Evolutionary conservation across 2,888 invertebrate species (phyloP).

Genomic region (Latheticus oryzae): DNA sequence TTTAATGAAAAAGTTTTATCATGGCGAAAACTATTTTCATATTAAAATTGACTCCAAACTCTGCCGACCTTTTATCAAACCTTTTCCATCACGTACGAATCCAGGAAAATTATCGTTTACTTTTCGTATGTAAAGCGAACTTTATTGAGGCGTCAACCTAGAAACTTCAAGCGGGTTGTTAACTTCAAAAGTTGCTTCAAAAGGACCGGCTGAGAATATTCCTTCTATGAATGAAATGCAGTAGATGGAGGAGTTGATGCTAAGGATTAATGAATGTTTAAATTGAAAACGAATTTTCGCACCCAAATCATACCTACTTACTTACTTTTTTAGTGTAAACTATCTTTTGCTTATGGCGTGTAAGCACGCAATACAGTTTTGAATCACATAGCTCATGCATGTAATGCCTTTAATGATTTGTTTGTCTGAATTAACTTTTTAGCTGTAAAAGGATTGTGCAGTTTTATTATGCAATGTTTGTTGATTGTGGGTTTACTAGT

Average conservation of each 20-base stretch:
- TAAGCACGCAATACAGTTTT: not conserved
- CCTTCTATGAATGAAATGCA: slow-evolving; percentile 20
- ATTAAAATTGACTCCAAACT: too few relatives aligned
- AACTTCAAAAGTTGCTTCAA: slow-evolving; percentile 28
- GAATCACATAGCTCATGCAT: slow-evolving; percentile 8
- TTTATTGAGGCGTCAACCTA: slow-evolving; percentile 27
- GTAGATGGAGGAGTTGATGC: too few relatives aligned
- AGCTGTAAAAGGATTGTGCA: slow-evolving; percentile 7
- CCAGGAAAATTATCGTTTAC: slow-evolving; percentile 21
- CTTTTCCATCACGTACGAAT: slow-evolving; percentile 10
- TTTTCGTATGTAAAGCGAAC: slow-evolving; percentile 17
- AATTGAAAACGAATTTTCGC: too few relatives aligned
- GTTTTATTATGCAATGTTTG: slow-evolving; percentile 1
- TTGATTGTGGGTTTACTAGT: slow-evolving; percentile 2
- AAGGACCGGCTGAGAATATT: slow-evolving; percentile 15
- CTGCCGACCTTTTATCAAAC: slow-evolving; percentile 7
- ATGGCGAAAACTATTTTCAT: too few relatives aligned
- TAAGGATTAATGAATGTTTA: too few relatives aligned
- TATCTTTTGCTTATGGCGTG: too few relatives aligned
- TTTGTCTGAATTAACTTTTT: slow-evolving; percentile 11
- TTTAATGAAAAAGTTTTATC: too few relatives aligned
- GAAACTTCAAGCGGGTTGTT: slow-evolving; percentile 30
- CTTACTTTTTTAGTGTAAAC: too few relatives aligned
- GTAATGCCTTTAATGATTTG: slow-evolving; percentile 5
- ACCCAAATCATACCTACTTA: too few relatives aligned